A percentile compares a stretch with the other conserved stretches of the same genome.
phyloP scores from a whole-genome alignment of 1,140 invertebrate species.

The Bombus superbus region DNA sequence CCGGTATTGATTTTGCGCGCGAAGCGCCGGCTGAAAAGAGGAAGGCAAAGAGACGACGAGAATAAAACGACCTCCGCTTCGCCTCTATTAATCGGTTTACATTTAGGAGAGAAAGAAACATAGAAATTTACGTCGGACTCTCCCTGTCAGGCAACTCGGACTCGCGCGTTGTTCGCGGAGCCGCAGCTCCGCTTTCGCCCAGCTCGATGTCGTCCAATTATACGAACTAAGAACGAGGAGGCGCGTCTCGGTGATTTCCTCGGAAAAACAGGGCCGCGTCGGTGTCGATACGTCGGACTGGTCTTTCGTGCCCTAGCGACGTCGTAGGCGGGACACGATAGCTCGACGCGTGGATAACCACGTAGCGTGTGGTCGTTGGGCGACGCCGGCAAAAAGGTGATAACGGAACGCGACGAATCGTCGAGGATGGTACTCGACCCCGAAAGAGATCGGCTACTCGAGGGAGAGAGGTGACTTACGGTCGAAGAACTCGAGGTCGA shows the following conservation, averaged over 20 bases:
- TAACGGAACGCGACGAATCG: background rate
- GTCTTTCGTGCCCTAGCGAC: no score
- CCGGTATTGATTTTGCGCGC: constrained; percentile 50
- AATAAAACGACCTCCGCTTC: constrained; percentile 20
- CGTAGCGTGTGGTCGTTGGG: background rate
- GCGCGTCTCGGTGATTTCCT: constrained; percentile 3
- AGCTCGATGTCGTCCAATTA: constrained; percentile 25
- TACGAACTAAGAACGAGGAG: background rate
- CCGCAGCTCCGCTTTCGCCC: background rate
- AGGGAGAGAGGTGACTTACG: constrained; percentile 39
- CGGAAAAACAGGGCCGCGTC: background rate
- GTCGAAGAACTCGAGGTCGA: constrained; percentile 2
- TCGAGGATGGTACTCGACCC: constrained; percentile 30
- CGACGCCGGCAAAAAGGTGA: constrained; percentile 18
- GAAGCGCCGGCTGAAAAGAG: background rate
- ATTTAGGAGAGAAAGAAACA: background rate
- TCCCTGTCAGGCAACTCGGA: no score
- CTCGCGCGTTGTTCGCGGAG: background rate
- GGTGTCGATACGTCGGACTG: no score
- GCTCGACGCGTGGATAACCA: background rate
- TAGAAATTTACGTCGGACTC: constrained; percentile 9
- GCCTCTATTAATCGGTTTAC: constrained; percentile 43
- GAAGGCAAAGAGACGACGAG: constrained; percentile 26
- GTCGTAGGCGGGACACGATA: background rate
- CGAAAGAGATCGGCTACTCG: constrained; percentile 51